A percentile compares a stretch with the other conserved stretches of the same genome.
Conservation (phyloP, 2,888 invertebrate genomes). For the Amiota mariae region DNA sequence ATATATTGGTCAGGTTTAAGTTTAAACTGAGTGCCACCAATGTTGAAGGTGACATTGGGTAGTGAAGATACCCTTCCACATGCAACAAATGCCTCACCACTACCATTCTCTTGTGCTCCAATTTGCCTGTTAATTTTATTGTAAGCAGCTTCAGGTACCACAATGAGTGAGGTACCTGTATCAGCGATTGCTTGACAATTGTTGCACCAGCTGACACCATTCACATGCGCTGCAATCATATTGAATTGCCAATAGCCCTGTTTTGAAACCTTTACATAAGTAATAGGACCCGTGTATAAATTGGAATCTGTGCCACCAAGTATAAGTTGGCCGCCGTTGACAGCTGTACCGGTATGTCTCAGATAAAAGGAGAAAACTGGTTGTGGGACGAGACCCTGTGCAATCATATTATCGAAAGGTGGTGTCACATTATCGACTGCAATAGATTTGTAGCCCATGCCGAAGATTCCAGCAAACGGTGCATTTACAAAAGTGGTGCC, state of each 20-base stretch:
- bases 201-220: conserved; percentile 77
- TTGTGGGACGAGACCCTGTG: conserved; percentile 80
- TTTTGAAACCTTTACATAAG: conserved; percentile 85
- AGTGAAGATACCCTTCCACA: conserved; percentile 83
- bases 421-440: conserved; percentile 91
- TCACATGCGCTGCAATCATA: conserved; percentile 81
- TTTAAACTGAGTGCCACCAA: conserved; percentile 82
- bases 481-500: conserved; percentile 95
- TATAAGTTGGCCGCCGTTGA: conserved; percentile 84
- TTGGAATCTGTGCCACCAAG: conserved; percentile 93
- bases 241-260: conserved; percentile 97
- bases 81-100: conserved; percentile 76
- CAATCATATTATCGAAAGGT: conserved; percentile 92
- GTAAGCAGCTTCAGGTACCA: not conserved
- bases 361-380: conserved; percentile 95
- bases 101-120: not conserved
- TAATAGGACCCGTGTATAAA: conserved; percentile 80
- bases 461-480: conserved; percentile 97
- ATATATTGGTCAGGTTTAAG: conserved; percentile 88
- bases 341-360: conserved; percentile 77
- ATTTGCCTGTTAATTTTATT: not conserved
- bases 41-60: conserved; percentile 82
- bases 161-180: conserved; percentile 92
- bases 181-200: conserved; percentile 94
- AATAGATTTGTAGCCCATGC: conserved; percentile 90